A percentile compares a stretch with the other conserved stretches of the same genome.
phyloP scores from a whole-genome alignment of 2,888 invertebrate genomes.

The Rhogogaster chlorosoma region DNA sequence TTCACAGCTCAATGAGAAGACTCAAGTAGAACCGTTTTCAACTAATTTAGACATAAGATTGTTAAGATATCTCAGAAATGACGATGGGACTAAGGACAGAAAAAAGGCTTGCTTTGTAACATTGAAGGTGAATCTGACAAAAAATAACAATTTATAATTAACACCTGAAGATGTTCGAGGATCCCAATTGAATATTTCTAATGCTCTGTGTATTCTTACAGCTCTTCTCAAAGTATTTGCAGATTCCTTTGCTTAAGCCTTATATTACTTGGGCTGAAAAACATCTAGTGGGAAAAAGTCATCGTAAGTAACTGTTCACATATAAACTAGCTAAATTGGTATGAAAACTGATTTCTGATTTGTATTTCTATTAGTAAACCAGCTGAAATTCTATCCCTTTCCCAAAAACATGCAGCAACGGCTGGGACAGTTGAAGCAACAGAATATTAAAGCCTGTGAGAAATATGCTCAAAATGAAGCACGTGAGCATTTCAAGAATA shows the following conservation, averaged over 20 bases:
- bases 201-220: not conserved
- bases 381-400: constrained; percentile 67
- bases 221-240: constrained; percentile 40
- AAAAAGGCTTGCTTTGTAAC: constrained; percentile 19
- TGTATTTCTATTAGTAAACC: constrained; percentile 10
- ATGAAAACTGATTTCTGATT: not conserved
- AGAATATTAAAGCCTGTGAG: constrained; percentile 60
- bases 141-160: not conserved
- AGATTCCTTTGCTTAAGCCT: constrained; percentile 65
- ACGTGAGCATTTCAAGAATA: not conserved
- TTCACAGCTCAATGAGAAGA: constrained; percentile 64
- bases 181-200: not conserved
- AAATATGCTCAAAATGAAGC: not conserved
- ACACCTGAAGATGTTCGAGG: not conserved
- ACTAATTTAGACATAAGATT: constrained; percentile 61
- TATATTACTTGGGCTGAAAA: constrained; percentile 67
- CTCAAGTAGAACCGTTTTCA: constrained; percentile 67
- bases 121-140: constrained; percentile 17
- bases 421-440: constrained; percentile 62
- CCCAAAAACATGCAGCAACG: constrained; percentile 63
- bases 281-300: constrained; percentile 57
- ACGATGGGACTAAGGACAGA: not conserved
- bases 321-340: not conserved
- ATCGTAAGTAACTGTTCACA: constrained; percentile 60
- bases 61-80: constrained; percentile 34